These are phyloP conservation scores for Mystacornis crossleyi DNA, from an alignment of 2,113 vertebrate species.

Conservation along the genomic window DNA sequence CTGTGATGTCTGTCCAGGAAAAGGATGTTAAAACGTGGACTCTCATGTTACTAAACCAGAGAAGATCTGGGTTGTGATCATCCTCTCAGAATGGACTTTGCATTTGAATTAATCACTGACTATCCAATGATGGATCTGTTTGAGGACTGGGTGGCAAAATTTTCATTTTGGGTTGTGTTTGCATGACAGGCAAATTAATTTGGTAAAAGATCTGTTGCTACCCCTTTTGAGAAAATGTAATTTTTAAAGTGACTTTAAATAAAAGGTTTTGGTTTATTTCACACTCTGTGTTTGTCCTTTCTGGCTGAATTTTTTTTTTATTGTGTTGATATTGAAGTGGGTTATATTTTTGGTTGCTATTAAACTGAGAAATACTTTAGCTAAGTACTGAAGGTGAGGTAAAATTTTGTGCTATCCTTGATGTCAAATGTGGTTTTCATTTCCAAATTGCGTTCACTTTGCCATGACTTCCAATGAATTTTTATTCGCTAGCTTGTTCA, in stretches of 20 bases:
- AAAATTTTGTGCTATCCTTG: constrained; percentile 39
- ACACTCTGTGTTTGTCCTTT: constrained; percentile 74
- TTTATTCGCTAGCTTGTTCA: neutral
- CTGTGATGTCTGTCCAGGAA: constrained; percentile 75
- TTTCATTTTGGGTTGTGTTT: neutral
- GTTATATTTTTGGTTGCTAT: constrained; percentile 24
- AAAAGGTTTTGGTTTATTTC: constrained; percentile 75
- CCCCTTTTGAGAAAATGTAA: constrained; percentile 57
- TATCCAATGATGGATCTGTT: constrained; percentile 18
- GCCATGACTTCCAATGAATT: constrained; percentile 15
- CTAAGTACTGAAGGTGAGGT: constrained; percentile 21
- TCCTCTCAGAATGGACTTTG: constrained; percentile 68
- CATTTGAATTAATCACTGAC: constrained; percentile 55
- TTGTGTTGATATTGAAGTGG: constrained; percentile 3
- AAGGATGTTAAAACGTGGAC: constrained; percentile 76
- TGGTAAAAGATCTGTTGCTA: constrained; percentile 37
- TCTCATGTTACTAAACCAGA: constrained; percentile 69
- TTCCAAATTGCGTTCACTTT: constrained; percentile 41
- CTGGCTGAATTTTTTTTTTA: constrained; percentile 14
- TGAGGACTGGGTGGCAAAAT: constrained; percentile 16
- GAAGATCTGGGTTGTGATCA: constrained; percentile 75
- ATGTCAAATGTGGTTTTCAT: constrained; percentile 43
- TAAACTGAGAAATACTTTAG: constrained; percentile 44
- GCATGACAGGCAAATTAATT: constrained; percentile 29
- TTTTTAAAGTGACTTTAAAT: constrained; percentile 71